Base-by-base conservation (phyloP, 1,140 invertebrate genomes). In the Mycetomoellerius zeteki region DNA sequence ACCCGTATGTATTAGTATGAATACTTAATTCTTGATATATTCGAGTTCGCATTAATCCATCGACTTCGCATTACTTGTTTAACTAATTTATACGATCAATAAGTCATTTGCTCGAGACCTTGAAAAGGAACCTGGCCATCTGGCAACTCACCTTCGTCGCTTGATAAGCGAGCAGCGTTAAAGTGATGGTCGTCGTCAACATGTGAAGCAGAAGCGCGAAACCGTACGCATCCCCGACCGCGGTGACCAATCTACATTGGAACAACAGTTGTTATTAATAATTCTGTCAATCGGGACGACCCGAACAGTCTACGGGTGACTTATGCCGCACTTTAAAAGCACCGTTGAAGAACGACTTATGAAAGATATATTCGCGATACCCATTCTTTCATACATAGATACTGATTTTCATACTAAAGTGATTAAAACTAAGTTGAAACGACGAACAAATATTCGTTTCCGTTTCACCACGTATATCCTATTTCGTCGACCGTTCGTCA, bases 141-240 rank as follows among this genome's bases (percentile, higher is more conserved):
- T 30, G 16, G 8, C 43, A 43, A 56, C 64, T 93, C 96, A 97
- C 97, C 96, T 98, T 98, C 0, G 98, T 98, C 8, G 98, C 98
- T 94, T 98, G 97, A 93, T 98, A 98, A 52, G 98, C 97, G 33
- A 98, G 95, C 33, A 98, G 95, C 43, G 98, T 98, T 37, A 98
- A 94, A 16, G 97, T 98, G 67, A 98, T 97, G 16, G 97, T 98
- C 2, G 97, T 97, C 10, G 97, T 97, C 89, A 98, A 95, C 98
- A 98, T 98, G 94, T 98, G 98, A 37, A 98, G 96, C 60, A 98
- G 92, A 10, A 98, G 94, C 60, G 97, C 97, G 27, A 97, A 96
- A 65, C 98, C 98, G 91, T 98, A 98, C 16, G 97, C 96, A 86
- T 98, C 97, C 21, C 97, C 97, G 81, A 98, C 97, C 58, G 96